Conservation (phyloP, 2,113 vertebrate genomes). For the Poeciliopsis prolifica region DNA sequence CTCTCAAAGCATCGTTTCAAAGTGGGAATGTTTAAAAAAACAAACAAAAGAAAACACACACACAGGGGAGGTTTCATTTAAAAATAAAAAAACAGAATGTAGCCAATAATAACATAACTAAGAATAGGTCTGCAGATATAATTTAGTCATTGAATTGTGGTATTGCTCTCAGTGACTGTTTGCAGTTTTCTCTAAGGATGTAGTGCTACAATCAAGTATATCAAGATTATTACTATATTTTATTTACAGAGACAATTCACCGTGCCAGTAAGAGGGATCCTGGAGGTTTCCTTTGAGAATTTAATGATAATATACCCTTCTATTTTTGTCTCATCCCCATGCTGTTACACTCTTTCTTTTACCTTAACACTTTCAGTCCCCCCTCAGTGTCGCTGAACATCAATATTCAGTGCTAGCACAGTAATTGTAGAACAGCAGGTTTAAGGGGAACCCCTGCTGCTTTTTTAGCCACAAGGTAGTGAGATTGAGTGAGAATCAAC, state of each 20-base stretch:
- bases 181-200: slow-evolving; percentile 1
- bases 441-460: slow-evolving; percentile 45
- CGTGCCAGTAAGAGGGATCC: slow-evolving; percentile 13
- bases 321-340: background rate
- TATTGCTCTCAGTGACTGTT: slow-evolving; percentile 12
- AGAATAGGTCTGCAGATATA: slow-evolving; percentile 1
- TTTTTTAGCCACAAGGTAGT: slow-evolving; percentile 48
- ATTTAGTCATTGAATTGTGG: background rate
- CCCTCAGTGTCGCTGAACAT: slow-evolving; percentile 39
- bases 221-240: slow-evolving; percentile 5
- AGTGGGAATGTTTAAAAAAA: background rate
- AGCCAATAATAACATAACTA: background rate
- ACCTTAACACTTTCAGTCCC: slow-evolving; percentile 36
- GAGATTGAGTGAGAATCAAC: slow-evolving; percentile 15
- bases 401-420: slow-evolving; percentile 57
- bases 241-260: background rate
- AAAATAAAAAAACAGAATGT: background rate
- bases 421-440: slow-evolving; percentile 64
- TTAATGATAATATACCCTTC: slow-evolving; percentile 34
- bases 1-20: slow-evolving; percentile 7
- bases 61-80: background rate
- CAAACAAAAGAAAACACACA: too few species aligned
- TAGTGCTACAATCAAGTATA: background rate
- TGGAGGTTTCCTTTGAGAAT: slow-evolving; percentile 20
- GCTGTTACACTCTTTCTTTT: background rate